Evolutionary conservation across 1,140 invertebrate genomes (phyloP).

Genomic region (Zaprionus tsacasi): DNA sequence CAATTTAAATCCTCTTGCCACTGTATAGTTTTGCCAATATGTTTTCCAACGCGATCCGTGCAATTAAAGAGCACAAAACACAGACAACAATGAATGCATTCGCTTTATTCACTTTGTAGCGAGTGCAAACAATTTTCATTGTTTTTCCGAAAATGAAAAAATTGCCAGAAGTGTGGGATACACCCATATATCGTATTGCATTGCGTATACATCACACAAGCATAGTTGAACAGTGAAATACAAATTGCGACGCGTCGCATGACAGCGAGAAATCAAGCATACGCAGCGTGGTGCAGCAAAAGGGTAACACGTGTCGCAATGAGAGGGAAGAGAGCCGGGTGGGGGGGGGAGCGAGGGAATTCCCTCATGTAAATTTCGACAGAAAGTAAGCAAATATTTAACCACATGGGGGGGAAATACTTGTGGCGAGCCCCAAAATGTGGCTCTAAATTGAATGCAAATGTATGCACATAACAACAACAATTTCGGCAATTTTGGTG

Average conservation of each 20-base stretch:
- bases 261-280: conserved; percentile 21
- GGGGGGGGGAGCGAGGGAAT: background rate
- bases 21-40: conserved; percentile 31
- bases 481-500: conserved; percentile 9
- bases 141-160: conserved; percentile 14
- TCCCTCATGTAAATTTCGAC: conserved; percentile 50
- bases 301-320: background rate
- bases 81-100: conserved; percentile 13
- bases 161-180: background rate
- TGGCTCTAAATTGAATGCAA: conserved; percentile 54
- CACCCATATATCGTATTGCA: background rate
- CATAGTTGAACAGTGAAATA: conserved; percentile 22
- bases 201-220: conserved; percentile 12
- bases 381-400: conserved; percentile 56
- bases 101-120: conserved; percentile 12
- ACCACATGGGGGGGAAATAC: conserved; percentile 28
- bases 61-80: conserved; percentile 33
- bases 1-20: conserved; percentile 30
- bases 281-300: conserved; percentile 12
- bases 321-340: background rate
- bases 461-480: conserved; percentile 60
- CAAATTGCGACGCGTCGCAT: conserved; percentile 6
- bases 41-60: conserved; percentile 22
- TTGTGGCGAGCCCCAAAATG: conserved; percentile 27
- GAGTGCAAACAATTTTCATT: conserved; percentile 14